Percentiles rank a stretch among this genome's conserved stretches.
Evolutionary conservation across 1,140 invertebrate species (phyloP).

Genomic region (Telenomus remus): DNA sequence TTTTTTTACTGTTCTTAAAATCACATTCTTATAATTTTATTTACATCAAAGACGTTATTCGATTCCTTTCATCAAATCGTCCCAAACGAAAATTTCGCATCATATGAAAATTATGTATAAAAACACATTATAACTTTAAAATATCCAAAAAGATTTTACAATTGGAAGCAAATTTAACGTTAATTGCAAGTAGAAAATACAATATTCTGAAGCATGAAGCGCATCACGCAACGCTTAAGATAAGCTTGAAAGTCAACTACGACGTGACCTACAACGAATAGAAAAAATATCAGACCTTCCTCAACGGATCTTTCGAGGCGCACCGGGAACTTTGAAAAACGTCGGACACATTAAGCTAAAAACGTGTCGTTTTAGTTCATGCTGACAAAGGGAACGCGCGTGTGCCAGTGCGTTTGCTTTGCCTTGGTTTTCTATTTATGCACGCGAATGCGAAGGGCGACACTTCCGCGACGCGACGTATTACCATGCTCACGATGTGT

Average conservation of each 20-base stretch:
- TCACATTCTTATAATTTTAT: too few species aligned
- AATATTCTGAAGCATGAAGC: too few species aligned
- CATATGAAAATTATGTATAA: too few species aligned
- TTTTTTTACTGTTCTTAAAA: too few species aligned
- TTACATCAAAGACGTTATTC: too few species aligned
- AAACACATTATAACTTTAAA: too few species aligned
- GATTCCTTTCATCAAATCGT: too few species aligned
- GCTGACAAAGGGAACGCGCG: conserved; percentile 29
- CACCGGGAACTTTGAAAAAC: conserved; percentile 28
- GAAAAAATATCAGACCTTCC: not conserved
- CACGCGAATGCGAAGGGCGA: conserved; percentile 65
- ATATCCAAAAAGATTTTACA: too few species aligned
- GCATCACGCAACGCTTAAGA: too few species aligned
- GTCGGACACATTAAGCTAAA: conserved; percentile 53
- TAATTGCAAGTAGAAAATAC: too few species aligned
- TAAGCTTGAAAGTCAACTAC: not conserved
- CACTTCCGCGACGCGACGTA: conserved; percentile 66
- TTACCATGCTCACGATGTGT: conserved; percentile 62
- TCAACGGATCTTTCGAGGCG: conserved; percentile 5
- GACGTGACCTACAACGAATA: not conserved
- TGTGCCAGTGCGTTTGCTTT: conserved; percentile 30
- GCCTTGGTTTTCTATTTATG: conserved; percentile 50
- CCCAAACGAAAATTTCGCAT: too few species aligned
- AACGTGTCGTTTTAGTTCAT: conserved; percentile 35
- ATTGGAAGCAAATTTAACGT: too few species aligned